Evolutionary conservation across 2,888 invertebrate genomes (phyloP).

Genomic region (Chrysomela aeneicollis): DNA sequence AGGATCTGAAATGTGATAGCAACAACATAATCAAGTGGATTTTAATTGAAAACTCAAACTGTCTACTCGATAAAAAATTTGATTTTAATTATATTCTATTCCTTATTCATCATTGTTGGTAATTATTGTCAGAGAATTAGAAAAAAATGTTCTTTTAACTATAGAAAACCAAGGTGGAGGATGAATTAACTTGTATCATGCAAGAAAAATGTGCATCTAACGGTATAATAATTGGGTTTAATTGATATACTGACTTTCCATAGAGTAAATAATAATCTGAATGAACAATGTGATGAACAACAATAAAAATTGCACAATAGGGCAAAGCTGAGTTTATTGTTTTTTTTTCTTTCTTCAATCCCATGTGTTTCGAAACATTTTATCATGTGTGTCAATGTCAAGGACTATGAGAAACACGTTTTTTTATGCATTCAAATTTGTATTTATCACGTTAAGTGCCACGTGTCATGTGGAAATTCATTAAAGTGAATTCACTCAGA

Average conservation of each 20-base stretch:
- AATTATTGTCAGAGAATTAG: background rate
- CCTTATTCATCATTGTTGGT: background rate
- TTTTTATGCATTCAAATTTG: background rate
- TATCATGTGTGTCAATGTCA: background rate
- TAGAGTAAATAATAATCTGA: background rate
- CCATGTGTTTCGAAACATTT: background rate
- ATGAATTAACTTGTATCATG: background rate
- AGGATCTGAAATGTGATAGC: background rate
- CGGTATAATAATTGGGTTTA: background rate
- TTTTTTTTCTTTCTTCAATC: background rate
- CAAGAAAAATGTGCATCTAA: background rate
- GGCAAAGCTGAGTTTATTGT: background rate
- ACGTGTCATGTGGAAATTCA: background rate
- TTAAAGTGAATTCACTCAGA: too few relatives aligned
- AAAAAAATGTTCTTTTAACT: too few relatives aligned
- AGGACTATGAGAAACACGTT: background rate
- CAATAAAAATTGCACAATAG: background rate
- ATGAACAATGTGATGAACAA: background rate
- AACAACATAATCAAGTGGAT: background rate
- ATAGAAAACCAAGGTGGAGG: background rate
- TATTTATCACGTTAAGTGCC: background rate
- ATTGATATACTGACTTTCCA: background rate
- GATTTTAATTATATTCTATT: background rate
- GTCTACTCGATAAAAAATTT: background rate
- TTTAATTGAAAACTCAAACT: background rate